Evolutionary conservation across 1,140 invertebrate species (phyloP).

Genomic region (Gonioctena quinquepunctata): DNA sequence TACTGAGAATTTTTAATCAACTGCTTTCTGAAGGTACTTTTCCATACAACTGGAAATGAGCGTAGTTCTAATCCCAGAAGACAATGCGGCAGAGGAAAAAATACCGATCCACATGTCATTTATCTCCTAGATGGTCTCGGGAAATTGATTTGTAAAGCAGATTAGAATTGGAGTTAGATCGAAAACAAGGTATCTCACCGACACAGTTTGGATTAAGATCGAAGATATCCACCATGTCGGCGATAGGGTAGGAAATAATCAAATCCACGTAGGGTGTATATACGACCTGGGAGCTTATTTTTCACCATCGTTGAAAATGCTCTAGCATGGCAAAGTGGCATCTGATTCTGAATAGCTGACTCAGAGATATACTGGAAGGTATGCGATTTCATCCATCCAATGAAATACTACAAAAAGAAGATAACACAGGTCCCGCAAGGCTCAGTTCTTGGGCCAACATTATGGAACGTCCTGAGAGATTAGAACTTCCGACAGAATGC

Average conservation of each 20-base stretch:
- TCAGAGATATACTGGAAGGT: neutral
- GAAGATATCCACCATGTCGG: neutral
- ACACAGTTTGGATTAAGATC: neutral
- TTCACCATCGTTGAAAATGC: neutral
- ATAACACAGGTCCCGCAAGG: neutral
- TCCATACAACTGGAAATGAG: too few species aligned
- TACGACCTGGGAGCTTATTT: neutral
- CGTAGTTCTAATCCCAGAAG: neutral
- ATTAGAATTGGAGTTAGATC: too few species aligned
- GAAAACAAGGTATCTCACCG: neutral
- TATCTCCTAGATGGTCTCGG: neutral
- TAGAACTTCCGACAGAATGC: neutral
- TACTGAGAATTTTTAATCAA: neutral
- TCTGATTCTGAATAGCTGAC: neutral
- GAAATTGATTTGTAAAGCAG: neutral
- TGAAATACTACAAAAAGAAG: neutral
- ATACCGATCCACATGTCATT: neutral
- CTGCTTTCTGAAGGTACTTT: too few species aligned
- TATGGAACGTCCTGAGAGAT: neutral
- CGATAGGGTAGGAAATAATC: neutral
- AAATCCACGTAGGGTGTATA: neutral
- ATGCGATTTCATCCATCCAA: neutral
- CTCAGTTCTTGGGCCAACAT: neutral
- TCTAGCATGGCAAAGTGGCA: neutral
- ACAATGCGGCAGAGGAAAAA: neutral